Evolutionary conservation across 2,797 vertebrate genomes (phyloP).

Genomic region (Danionella dracula): DNA sequence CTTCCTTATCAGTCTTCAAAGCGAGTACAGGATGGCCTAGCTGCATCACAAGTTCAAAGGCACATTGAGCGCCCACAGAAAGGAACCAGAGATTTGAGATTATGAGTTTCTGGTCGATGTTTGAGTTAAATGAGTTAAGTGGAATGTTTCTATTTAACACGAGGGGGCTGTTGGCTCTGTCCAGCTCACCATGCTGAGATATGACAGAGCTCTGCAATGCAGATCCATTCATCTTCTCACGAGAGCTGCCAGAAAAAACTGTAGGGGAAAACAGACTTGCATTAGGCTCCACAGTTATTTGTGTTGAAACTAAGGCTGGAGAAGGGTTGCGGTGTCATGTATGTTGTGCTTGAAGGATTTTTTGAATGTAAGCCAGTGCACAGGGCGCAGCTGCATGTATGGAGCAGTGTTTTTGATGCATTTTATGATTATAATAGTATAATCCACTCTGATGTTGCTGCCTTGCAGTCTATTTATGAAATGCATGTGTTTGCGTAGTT

Average conservation of each 20-base stretch:
- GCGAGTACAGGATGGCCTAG: not conserved
- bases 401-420: not conserved
- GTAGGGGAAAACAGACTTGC: constrained; percentile 33
- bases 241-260: constrained; percentile 61
- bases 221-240: constrained; percentile 50
- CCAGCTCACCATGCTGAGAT: constrained; percentile 5
- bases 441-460: not conserved
- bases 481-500: not conserved
- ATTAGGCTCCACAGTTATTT: constrained; percentile 17
- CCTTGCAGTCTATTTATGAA: not conserved
- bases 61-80: not conserved
- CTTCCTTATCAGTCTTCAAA: not conserved
- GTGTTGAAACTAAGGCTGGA: constrained; percentile 20
- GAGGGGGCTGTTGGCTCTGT: constrained; percentile 21
- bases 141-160: no score
- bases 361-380: not conserved
- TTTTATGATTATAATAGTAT: not conserved
- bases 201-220: constrained; percentile 55
- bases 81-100: not conserved
- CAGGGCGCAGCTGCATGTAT: not conserved
- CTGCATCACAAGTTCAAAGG: not conserved
- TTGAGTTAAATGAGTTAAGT: no score
- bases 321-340: constrained; percentile 16
- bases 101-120: constrained; percentile 1
- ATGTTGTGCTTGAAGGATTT: not conserved